These are phyloP conservation scores for Zelleria hepariella DNA, from an alignment of 2,888 invertebrate species.

Conservation along the genomic window DNA sequence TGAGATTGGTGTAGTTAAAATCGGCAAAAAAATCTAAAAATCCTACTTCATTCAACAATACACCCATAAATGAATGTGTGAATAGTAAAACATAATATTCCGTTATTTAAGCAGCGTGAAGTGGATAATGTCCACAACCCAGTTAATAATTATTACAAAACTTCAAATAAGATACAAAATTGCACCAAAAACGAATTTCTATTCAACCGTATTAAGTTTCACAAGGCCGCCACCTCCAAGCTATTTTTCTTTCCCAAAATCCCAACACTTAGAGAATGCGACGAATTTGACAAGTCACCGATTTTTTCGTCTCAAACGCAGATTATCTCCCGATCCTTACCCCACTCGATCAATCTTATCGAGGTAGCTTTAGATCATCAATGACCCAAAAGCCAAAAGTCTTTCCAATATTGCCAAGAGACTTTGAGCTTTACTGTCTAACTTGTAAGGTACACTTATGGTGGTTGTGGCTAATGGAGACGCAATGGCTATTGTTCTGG, in stretches of 20 bases:
- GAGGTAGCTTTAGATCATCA: slow-evolving; percentile 39
- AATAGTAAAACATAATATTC: too few relatives aligned
- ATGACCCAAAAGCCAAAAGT: slow-evolving; percentile 24
- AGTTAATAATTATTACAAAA: too few relatives aligned
- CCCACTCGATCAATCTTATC: slow-evolving; percentile 73
- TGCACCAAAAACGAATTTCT: background rate
- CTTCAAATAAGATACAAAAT: background rate
- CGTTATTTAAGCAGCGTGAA: too few relatives aligned
- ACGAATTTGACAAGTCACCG: slow-evolving; percentile 70
- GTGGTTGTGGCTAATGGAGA: slow-evolving; percentile 28
- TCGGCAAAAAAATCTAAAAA: too few relatives aligned
- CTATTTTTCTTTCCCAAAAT: background rate
- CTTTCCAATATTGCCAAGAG: background rate
- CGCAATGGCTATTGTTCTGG: slow-evolving; percentile 37
- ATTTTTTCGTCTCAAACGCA: slow-evolving; percentile 54
- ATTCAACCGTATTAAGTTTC: too few relatives aligned
- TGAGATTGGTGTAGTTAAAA: too few relatives aligned
- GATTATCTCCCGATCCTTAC: slow-evolving; percentile 66
- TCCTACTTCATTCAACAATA: too few relatives aligned
- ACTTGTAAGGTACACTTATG: slow-evolving; percentile 13
- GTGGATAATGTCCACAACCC: too few relatives aligned
- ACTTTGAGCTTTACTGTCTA: slow-evolving; percentile 18
- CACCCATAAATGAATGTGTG: too few relatives aligned
- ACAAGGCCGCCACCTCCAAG: too few relatives aligned
- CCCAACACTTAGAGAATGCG: slow-evolving; percentile 42